Evolutionary conservation across 2,797 vertebrate species (phyloP).

Genomic region (Fundulus diaphanus): DNA sequence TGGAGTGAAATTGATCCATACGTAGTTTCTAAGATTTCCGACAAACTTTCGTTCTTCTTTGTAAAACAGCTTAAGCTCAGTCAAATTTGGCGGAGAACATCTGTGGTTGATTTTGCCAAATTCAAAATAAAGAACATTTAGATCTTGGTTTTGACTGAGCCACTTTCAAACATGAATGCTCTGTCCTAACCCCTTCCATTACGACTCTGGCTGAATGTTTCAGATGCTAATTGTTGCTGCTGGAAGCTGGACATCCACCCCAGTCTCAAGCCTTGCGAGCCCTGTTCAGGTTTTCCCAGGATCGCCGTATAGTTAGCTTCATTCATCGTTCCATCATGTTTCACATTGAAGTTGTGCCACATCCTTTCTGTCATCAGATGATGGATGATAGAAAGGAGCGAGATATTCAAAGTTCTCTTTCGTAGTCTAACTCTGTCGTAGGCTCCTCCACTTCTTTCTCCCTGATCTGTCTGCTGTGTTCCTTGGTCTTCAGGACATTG

Average conservation of each 20-base stretch:
- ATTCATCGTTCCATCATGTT: no score
- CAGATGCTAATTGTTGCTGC: neutral
- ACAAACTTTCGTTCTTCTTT: neutral
- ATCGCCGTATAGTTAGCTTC: no score
- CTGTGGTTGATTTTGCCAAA: neutral
- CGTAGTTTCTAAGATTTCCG: neutral
- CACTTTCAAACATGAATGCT: no score
- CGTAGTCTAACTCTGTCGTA: no score
- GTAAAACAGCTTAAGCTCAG: neutral
- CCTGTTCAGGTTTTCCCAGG: no score
- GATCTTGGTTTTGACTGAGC: neutral
- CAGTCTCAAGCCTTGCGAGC: neutral
- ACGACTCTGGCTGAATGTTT: neutral
- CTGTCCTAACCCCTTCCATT: neutral
- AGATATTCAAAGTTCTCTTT: neutral
- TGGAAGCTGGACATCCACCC: neutral
- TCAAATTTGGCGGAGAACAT: neutral
- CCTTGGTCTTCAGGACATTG: neutral
- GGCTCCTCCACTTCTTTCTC: neutral
- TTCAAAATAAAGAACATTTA: neutral
- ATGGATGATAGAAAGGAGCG: neutral
- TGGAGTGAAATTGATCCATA: neutral
- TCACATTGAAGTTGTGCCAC: neutral
- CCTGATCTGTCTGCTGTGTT: no score
- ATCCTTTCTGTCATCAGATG: neutral